Evolutionary conservation across 2,113 vertebrate genomes (phyloP), one percentile per base, ranked within the genome.

Genomic region (Polyodon spathula): DNA sequence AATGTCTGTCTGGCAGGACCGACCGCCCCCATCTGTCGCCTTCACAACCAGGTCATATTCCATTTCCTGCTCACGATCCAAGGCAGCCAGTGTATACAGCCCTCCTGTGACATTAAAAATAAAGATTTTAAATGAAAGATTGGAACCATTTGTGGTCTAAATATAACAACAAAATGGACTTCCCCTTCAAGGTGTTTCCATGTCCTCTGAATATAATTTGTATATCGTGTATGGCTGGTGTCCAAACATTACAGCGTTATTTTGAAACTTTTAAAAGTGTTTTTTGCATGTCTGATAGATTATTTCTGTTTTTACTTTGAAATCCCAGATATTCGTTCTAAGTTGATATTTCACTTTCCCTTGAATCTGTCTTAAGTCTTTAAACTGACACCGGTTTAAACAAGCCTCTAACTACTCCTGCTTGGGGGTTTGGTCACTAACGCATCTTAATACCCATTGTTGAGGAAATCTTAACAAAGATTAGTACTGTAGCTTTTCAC

Each of bases 1-100:
- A 66, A 97, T 68, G 51, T 94, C 92, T 1, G 87, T 87, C 77
- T 98, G 94, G 67, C 96, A 98, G 0, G 91, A 97, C 0, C 83
- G 88, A 1, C 96, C 94, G 0, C 96, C 94, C 0, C 96, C 96
- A 1, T 98, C 96, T 0, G 92, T 93, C 0, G 92, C 94, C 73
- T 95, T 97, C 54, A 81, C 92, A 15, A 90, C 84, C 14, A 98
- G 77, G 63, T 83, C 86, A 67, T 93, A 92, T 0, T 17, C 67
- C 0, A 81, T 68, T 63, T 88, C 85, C 66, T 44, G 74, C 68
- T 98, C 96, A 0, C 93, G 89, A 74, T 98, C 96, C 8, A 97
- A 69, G 63, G 77, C 70, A 3, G 77, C 79, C 46, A 88, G 63
- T 0, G 93, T 94, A 70, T 84, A 91, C 62, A 98, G 83, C 73